Base-by-base conservation (phyloP, 2,888 invertebrate species). In the Plebejus anna region DNA sequence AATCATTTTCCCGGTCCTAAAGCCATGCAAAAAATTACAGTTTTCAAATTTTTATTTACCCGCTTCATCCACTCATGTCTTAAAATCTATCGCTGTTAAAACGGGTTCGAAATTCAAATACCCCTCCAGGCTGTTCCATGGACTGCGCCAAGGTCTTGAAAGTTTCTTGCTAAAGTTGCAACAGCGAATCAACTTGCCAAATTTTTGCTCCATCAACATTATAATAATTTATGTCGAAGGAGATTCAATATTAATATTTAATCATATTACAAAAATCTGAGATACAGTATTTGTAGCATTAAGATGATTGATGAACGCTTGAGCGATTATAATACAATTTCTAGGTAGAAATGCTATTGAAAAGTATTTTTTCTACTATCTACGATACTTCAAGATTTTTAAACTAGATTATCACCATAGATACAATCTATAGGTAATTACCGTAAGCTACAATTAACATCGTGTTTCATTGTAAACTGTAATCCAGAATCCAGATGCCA, bases 21-120 rank as follows among this genome's bases (percentile, higher is more conserved):
- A 42, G 42, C 42, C 9, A 9, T 42, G 9, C 7, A 42, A 47
- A 47, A 47, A 11, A 42, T 32, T 2, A 47, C 47, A 11, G 47
- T 9, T 47, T 47, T 47, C 6, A 42, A 42, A 42, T 38, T 38
- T 2, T 42, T 7, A 42, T 1, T 42, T 42, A 42, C 42, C 42
- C 9, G 42, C 42, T 42, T 42, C 47, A 47, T 47, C 47, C 47
- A 47, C 47, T 9, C 2, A 47, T 9, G 9, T 9, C 42, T 42
- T 47, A 47, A 47, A 61, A 61, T 61, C 28, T 61, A 61, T 28
- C 61, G 4, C 66, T 66, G 28, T 32, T 32, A 66, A 7, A 66
- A 66, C 66, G 66, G 32, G 66, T 66, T 66, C 66, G 28, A 66
- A 66, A 66, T 66, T 66, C 66, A 66, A 61, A 66, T 66, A 32